Base-by-base conservation (phyloP, 2,113 vertebrate species). In the Boulengeromyrus knoepffleri region DNA sequence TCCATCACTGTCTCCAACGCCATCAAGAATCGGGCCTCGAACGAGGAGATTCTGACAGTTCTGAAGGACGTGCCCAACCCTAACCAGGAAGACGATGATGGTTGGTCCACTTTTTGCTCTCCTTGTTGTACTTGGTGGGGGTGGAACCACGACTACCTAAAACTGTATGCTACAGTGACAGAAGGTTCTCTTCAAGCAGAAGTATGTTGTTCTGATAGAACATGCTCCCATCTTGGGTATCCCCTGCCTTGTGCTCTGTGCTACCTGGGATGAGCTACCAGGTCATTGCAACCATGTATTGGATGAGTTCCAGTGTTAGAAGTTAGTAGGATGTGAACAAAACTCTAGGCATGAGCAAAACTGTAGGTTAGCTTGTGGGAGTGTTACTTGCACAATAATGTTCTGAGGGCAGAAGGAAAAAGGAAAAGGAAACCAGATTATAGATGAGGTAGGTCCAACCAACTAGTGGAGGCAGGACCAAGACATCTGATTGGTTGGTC, bases 11-110 rank as follows among this genome's bases (percentile, higher is more conserved):
- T 99, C 50, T 94, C 95, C 62, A 98, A 97, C n/a, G 97, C 97
- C 89, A 98, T 99, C 94, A 99, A 99, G 96, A 99, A 97, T 94
- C 97, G 98, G 91, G 97, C 97, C 12, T 95, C 97, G 91, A 99
- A 97, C 58, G 98, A 99, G 46, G 98, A 99, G 94, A 98, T 99
- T 94, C 96, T 99, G 90, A 93, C 95, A 88, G 95, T 98, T 94
- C 95, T 99, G 89, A 99, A 98, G 95, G 98, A 99, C 7, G 96
- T 99, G 70, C 98, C 97, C 88, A 99, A 99, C 94, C 98, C 98
- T 88, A 99, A 99, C 94, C 98, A 99, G 93, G 99, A 99, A 39
- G 98, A 99, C 0, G 98, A 99, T 13, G 97, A 98, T 5, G 99
- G 87, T 88, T 17, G 8, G 52, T 58, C 42, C 39, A 58, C 27